Base-by-base conservation (phyloP, 2,797 vertebrate species). In the Stomatorhinus walkeri region DNA sequence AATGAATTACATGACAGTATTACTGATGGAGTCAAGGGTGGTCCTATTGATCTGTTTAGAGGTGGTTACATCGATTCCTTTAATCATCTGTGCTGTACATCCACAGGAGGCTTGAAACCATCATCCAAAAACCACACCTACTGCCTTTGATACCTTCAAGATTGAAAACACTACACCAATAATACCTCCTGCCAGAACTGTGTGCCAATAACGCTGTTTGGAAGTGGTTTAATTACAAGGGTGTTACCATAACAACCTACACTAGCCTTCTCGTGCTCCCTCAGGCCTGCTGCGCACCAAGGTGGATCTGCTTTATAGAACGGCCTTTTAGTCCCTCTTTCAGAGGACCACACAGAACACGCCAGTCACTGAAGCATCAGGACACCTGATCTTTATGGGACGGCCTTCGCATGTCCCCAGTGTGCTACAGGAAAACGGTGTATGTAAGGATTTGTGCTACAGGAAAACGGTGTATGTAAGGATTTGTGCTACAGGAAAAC, bases 31-130 rank as follows among this genome's bases (percentile, higher is more conserved):
- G 40, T n/a, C 56, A 52, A 61, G 51, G 36, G 76, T 83, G 86
- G 68, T 43, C 86, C 43, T 49, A 89, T 87, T 28, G 89, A 89
- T 84, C 86, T 36, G n/a, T 64, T 64, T 51, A 14, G 9, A 36
- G 54, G 28, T 28, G 24, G 72, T 9, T 7, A 36, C 54, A 52
- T 61, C 61, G 40, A 87, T 89, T 54, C 56, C 51, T 61, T 87
- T 87, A 68, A 56, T 32, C 19, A 19, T 46, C 85, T 79, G 61
- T 24, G 54, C 86, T 86, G 43, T 24, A 72, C 24, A 88, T 76
- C 24, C 84, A 22, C 48, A 22, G 24, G 51, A 46, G 24, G 40
- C 32, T 4, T 19, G 49, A 56, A 36, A 32, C 61, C 61, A 68
- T 68, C 61, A 32, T 85, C 43, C 48, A 51, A 24, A 49, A 51